phyloP scores from a whole-genome alignment of 2,113 vertebrate species.

The Meles meles region DNA sequence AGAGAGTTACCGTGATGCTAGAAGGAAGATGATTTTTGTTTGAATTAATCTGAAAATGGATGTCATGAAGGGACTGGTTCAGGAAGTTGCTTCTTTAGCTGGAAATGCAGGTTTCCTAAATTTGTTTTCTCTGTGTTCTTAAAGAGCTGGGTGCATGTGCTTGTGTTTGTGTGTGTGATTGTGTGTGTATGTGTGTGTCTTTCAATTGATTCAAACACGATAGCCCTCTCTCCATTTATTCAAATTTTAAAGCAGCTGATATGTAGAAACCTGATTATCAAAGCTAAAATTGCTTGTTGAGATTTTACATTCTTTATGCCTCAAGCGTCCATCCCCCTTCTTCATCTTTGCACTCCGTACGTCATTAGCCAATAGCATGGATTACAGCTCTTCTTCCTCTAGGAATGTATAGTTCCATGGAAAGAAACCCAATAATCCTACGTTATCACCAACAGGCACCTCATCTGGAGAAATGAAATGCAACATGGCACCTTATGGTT shows the following conservation, averaged over 20 bases:
- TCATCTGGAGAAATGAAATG: not conserved
- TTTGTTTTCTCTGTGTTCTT: not conserved
- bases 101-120: not conserved
- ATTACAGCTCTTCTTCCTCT: not conserved
- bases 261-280: not conserved
- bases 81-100: not conserved
- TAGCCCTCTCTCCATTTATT: not conserved
- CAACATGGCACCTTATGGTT: fast-evolving
- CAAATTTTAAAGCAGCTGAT: not conserved
- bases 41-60: not conserved
- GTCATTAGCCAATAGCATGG: not conserved
- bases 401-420: not conserved
- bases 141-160: not conserved
- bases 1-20: not conserved
- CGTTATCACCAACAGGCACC: not conserved
- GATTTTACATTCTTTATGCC: not conserved
- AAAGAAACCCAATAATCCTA: not conserved
- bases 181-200: not conserved
- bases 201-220: not conserved
- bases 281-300: not conserved
- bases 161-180: not conserved
- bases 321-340: not conserved
- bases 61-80: not conserved
- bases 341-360: not conserved
- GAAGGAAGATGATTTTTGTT: not conserved